Evolutionary conservation across 1,140 invertebrate genomes (phyloP).

Genomic region (Neodiprion pinetum): DNA sequence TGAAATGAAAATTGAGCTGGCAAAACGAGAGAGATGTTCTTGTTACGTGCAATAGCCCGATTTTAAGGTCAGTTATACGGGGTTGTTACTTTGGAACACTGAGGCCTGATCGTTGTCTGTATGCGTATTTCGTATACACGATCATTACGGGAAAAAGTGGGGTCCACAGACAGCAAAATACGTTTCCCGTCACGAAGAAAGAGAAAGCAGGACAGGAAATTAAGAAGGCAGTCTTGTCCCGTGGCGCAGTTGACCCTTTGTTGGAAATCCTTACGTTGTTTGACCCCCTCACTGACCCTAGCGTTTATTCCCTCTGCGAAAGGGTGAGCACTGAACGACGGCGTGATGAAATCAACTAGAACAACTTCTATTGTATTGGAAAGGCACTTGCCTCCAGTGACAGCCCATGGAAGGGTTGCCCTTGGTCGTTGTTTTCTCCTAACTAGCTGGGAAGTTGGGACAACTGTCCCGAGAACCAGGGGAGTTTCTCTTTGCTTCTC

Average conservation of each 20-base stretch:
- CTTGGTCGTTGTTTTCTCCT: slow-evolving; percentile 17
- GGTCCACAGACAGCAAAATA: neutral
- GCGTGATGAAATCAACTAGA: slow-evolving; percentile 63
- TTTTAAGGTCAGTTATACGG: no score
- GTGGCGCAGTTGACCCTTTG: slow-evolving; percentile 46
- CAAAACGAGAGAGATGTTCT: no score
- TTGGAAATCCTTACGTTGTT: slow-evolving; percentile 54
- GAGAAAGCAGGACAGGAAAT: slow-evolving; percentile 23
- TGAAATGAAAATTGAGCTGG: no score
- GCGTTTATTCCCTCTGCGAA: slow-evolving; percentile 8
- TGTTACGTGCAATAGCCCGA: no score
- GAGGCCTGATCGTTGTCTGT: no score
- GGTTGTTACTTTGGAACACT: no score
- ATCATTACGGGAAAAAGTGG: no score
- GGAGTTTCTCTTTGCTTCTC: slow-evolving; percentile 22
- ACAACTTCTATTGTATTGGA: slow-evolving; percentile 52
- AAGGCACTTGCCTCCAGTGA: slow-evolving; percentile 45
- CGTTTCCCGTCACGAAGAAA: neutral
- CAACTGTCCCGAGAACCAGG: neutral
- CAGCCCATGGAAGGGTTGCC: slow-evolving; percentile 51
- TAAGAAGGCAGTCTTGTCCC: slow-evolving; percentile 33
- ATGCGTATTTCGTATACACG: no score
- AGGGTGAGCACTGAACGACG: slow-evolving; percentile 16
- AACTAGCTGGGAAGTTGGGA: slow-evolving; percentile 6
- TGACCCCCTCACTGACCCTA: slow-evolving; percentile 40